Base-by-base conservation (phyloP, 2,888 invertebrate genomes). In the Amphimallon solstitiale region DNA sequence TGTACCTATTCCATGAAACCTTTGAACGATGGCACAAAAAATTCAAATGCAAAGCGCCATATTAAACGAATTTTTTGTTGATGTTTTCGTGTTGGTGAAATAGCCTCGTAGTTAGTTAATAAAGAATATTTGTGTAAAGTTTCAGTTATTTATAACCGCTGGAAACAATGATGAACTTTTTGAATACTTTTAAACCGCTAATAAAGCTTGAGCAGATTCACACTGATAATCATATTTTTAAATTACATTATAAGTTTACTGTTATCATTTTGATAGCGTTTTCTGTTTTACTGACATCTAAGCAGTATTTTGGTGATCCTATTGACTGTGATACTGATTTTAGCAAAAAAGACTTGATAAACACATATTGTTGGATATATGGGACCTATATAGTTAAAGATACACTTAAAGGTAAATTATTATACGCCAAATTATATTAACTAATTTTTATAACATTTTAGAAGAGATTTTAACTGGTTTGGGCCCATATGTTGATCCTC, bases 281-380 rank as follows among this genome's bases (percentile, higher is more conserved):
- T 80, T 90, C 91, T 0, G 82, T 93, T 74, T 79, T 94, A 73
- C 87, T 94, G 45, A 91, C 92, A 19, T 89, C 92, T n/a, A 91
- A 92, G 75, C 92, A 94, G 80, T 93, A 92, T 82, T 93, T 94
- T 74, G 94, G 94, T 0, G 92, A 94, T 74, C 93, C 94, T 0
- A 93, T 95, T 59, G 88, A 90, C 74, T 94, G 94, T 79, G 85
- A 89, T 78, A 84, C 84, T 4, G 84, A 85, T 46, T 82, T 82
- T 12, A 83, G 84, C 70, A 85, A 88, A 54, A 85, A 85, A 68
- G 88, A 89, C 54, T 86, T 89, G 23, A 84, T 92, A 6, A 90
- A 93, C 74, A 89, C 89, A 61, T 92, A 88, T 79, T 93, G 93
- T 81, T 93, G 92, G 92, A 90, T 92, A 69, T 87, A 89, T 78